Conservation (phyloP, 2,113 vertebrate genomes). For the Panthera leo region DNA sequence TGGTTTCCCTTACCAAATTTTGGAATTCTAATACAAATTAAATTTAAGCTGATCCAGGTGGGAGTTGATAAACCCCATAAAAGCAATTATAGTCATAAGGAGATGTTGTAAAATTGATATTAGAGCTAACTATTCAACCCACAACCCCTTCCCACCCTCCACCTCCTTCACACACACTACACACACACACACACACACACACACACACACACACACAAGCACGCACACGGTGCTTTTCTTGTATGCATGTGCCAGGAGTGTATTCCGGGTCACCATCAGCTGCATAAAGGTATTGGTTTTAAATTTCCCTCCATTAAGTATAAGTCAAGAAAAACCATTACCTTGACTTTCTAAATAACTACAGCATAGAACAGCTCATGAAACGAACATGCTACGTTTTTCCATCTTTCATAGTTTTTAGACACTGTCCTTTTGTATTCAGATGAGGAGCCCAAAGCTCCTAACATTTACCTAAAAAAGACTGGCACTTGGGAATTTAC, state of each 20-base stretch:
- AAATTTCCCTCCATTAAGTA: constrained; percentile 34
- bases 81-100: constrained; percentile 36
- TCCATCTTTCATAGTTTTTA: neutral
- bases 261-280: neutral
- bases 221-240: neutral
- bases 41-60: constrained; percentile 31
- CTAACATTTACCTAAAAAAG: neutral
- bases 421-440: neutral
- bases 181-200: neutral
- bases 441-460: neutral
- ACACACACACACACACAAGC: neutral
- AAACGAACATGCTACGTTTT: neutral
- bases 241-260: neutral
- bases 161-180: neutral
- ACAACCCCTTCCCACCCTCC: neutral
- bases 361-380: neutral
- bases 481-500: neutral
- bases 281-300: neutral
- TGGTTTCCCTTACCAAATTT: neutral
- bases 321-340: neutral
- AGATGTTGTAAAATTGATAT: constrained; percentile 36
- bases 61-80: neutral
- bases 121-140: constrained; percentile 5
- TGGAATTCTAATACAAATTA: constrained; percentile 43
- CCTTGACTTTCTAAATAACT: neutral